These are phyloP conservation scores for Gymnocephalus cernua DNA, from an alignment of 2,113 vertebrate species.

Conservation along the genomic window DNA sequence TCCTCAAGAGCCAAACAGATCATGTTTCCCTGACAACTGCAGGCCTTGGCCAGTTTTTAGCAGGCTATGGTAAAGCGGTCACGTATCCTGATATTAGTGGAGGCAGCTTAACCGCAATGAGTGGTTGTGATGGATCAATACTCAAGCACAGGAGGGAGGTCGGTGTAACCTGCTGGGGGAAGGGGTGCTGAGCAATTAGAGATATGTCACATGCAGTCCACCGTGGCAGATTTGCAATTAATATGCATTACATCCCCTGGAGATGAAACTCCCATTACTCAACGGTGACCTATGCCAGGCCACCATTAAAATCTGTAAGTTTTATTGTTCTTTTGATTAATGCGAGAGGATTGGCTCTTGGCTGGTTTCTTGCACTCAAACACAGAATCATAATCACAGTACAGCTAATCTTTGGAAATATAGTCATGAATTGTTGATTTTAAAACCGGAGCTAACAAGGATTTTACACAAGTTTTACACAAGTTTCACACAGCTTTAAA, in stretches of 20 bases:
- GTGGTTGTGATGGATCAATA: slow-evolving; percentile 54
- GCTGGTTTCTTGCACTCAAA: background rate
- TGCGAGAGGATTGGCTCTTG: background rate
- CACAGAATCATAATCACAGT: background rate
- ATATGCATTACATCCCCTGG: slow-evolving; percentile 41
- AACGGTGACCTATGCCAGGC: slow-evolving; percentile 39
- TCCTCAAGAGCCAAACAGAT: slow-evolving; percentile 69
- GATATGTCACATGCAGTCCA: slow-evolving; percentile 44
- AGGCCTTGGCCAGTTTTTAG: slow-evolving; percentile 46
- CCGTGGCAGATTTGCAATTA: slow-evolving; percentile 36
- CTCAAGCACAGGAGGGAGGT: slow-evolving; percentile 13
- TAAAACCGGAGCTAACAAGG: background rate
- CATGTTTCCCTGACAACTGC: slow-evolving; percentile 76
- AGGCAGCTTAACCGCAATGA: slow-evolving; percentile 33
- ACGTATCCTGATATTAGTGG: slow-evolving; percentile 32
- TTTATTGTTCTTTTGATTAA: slow-evolving; percentile 5
- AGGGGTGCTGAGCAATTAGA: slow-evolving; percentile 47
- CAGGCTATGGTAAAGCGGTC: slow-evolving; percentile 46
- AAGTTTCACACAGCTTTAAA: slow-evolving; percentile 1
- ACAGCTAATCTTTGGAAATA: background rate
- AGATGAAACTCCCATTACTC: slow-evolving; percentile 45
- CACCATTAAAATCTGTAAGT: slow-evolving; percentile 5
- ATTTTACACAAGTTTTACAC: background rate
- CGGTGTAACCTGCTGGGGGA: slow-evolving; percentile 34
- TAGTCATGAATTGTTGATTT: background rate